Evolutionary conservation across 2,888 invertebrate genomes (phyloP).

Genomic region (Hyalella azteca): DNA sequence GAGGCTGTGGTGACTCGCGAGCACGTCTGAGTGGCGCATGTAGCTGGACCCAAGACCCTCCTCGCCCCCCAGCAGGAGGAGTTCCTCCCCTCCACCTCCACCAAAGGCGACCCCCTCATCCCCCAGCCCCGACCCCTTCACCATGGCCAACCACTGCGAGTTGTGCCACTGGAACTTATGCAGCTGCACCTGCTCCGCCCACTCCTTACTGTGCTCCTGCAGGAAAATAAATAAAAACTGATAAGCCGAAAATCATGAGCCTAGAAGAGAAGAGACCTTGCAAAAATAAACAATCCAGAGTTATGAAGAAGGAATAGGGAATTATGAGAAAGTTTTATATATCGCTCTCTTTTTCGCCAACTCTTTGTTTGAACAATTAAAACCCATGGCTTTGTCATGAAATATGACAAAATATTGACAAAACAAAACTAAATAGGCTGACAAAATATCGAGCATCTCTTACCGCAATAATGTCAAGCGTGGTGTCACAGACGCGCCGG

Average conservation of each 20-base stretch:
- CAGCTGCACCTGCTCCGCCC: conserved; percentile 90
- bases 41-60: conserved; percentile 49
- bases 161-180: conserved; percentile 98
- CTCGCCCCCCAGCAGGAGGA: conserved; percentile 38
- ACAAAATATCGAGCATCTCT: conserved; percentile 60
- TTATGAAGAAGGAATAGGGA: too few relatives aligned
- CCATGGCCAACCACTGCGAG: conserved; percentile 97
- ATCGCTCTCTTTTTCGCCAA: too few relatives aligned
- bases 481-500: conserved; percentile 91
- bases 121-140: conserved; percentile 68
- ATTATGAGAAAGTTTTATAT: too few relatives aligned
- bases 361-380: too few relatives aligned
- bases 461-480: conserved; percentile 92
- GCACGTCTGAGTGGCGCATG: conserved; percentile 54
- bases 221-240: conserved; percentile 16
- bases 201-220: conserved; percentile 80
- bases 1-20: conserved; percentile 51
- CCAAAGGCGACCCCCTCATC: conserved; percentile 52
- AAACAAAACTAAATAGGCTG: too few relatives aligned
- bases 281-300: too few relatives aligned
- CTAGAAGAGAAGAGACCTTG: too few relatives aligned
- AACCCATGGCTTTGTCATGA: too few relatives aligned
- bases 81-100: conserved; percentile 34
- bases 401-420: too few relatives aligned
- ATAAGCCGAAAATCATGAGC: too few relatives aligned